phyloP scores from a whole-genome alignment of 2,797 vertebrate species.

The Eptatretus atami region DNA sequence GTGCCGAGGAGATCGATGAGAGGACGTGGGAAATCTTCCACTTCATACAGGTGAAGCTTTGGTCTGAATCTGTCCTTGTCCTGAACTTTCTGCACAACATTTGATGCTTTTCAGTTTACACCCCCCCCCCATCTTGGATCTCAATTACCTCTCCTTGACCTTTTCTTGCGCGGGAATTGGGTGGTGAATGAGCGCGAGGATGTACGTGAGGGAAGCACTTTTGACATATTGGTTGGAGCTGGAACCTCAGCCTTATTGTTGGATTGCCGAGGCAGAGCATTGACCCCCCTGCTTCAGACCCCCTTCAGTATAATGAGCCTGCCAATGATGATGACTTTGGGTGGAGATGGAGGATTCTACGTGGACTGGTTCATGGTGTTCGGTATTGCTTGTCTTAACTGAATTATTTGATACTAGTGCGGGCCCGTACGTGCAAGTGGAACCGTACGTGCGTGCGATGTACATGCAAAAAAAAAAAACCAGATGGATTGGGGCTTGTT shows the following conservation, averaged over 20 bases:
- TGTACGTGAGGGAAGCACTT: slow-evolving; percentile 13
- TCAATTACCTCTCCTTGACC: not conserved
- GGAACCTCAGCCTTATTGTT: slow-evolving; percentile 54
- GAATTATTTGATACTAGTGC: no score
- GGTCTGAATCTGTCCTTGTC: slow-evolving; percentile 18
- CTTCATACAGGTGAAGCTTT: slow-evolving; percentile 86
- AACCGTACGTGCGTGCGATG: no score
- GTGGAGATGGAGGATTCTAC: slow-evolving; percentile 36
- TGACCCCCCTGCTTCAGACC: slow-evolving; percentile 47
- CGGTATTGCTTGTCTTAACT: no score
- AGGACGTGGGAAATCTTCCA: slow-evolving; percentile 83
- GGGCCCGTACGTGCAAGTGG: no score
- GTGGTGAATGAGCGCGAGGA: slow-evolving; percentile 93
- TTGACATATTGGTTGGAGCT: slow-evolving; percentile 59
- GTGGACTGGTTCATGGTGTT: no score
- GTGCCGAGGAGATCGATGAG: slow-evolving; percentile 98
- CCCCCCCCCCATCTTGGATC: not conserved
- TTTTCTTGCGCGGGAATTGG: slow-evolving; percentile 32
- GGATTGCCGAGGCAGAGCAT: slow-evolving; percentile 63
- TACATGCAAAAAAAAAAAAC: no score
- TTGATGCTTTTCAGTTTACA: not conserved
- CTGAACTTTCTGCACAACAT: not conserved
- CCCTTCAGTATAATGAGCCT: slow-evolving; percentile 40
- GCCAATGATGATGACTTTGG: slow-evolving; percentile 40
- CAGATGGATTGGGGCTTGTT: no score